Conservation (phyloP, 2,888 invertebrate genomes). For the Cartodere bifasciata region DNA sequence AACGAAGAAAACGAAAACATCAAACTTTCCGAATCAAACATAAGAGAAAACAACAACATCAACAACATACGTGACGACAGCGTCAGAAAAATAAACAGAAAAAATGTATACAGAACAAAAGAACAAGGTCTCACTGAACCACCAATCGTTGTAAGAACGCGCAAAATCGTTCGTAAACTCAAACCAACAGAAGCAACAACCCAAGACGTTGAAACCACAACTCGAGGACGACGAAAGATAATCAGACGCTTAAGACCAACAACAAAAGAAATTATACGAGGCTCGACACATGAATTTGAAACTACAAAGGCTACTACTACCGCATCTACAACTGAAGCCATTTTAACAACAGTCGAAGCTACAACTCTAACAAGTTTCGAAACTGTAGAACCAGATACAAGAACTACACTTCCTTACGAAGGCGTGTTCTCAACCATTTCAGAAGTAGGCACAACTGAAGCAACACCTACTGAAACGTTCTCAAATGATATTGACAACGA, state of each 20-base stretch:
- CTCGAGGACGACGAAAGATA: constrained; percentile 13
- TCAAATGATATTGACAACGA: constrained; percentile 5
- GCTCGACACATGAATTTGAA: constrained; percentile 12
- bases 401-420: background rate
- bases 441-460: constrained; percentile 6
- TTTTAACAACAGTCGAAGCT: background rate
- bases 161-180: constrained; percentile 30
- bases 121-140: constrained; percentile 19
- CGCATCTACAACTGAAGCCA: constrained; percentile 12
- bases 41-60: constrained; percentile 31
- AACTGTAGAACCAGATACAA: background rate
- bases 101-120: too few relatives aligned
- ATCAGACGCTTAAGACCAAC: constrained; percentile 13
- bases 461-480: constrained; percentile 4
- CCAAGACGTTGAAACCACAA: constrained; percentile 1
- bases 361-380: background rate
- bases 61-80: too few relatives aligned
- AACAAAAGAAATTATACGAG: constrained; percentile 3
- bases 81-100: too few relatives aligned
- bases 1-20: constrained; percentile 32
- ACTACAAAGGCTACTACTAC: constrained; percentile 11
- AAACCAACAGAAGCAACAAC: constrained; percentile 17
- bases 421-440: constrained; percentile 10
- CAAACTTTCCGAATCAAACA: constrained; percentile 34
- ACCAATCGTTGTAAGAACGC: constrained; percentile 23